A percentile compares a stretch with the other conserved stretches of the same genome.
Evolutionary conservation across 2,888 invertebrate species (phyloP).

Genomic region (Athalia cordata): DNA sequence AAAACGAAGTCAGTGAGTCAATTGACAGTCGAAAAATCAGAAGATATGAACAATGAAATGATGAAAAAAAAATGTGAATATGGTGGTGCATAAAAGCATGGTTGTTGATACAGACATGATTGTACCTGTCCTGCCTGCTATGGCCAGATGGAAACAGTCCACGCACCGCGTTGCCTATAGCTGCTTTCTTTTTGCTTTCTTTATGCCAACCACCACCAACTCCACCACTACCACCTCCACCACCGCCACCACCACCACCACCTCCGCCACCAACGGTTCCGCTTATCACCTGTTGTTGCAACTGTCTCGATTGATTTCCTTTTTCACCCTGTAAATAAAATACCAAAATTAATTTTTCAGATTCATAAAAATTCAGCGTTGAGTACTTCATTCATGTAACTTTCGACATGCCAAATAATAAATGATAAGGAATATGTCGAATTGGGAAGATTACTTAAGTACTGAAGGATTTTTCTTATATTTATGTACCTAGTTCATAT

Average conservation of each 20-base stretch:
- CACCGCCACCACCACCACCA: conserved; percentile 21
- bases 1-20: not conserved
- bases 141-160: conserved; percentile 72
- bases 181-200: conserved; percentile 71
- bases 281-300: conserved; percentile 64
- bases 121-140: conserved; percentile 73
- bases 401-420: too few species aligned
- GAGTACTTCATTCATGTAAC: too few species aligned
- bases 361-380: not conserved
- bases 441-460: too few species aligned
- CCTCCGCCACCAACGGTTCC: conserved; percentile 39
- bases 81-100: conserved; percentile 64
- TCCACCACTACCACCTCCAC: conserved; percentile 52
- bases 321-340: conserved; percentile 62
- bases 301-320: conserved; percentile 55
- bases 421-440: too few species aligned
- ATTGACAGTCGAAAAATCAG: not conserved
- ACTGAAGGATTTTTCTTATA: too few species aligned
- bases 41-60: conserved; percentile 54
- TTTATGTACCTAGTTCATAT: too few species aligned
- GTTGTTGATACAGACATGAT: conserved; percentile 73
- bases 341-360: not conserved
- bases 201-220: conserved; percentile 64
- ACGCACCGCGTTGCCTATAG: conserved; percentile 73
- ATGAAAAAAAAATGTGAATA: conserved; percentile 57